Percentiles rank a stretch among this genome's conserved stretches.
These are phyloP conservation scores for Silurus glanis DNA, from an alignment of 2,113 vertebrate species.

Conservation along the genomic window DNA sequence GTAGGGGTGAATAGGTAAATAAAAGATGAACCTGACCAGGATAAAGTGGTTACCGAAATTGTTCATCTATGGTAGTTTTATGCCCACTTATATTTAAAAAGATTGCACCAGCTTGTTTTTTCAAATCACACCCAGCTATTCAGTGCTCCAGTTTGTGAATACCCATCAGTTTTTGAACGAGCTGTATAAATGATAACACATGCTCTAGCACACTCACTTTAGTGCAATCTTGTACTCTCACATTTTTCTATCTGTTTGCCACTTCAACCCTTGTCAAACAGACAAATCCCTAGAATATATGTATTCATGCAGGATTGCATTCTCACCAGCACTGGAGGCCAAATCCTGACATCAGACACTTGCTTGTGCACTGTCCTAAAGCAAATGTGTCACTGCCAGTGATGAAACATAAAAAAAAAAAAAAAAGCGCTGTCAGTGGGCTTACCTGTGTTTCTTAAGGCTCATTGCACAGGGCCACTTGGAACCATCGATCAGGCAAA, in stretches of 20 bases:
- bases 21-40: not conserved
- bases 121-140: not conserved
- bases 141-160: not conserved
- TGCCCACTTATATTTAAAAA: not conserved
- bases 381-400: constrained; percentile 41
- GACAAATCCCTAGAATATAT: constrained; percentile 33
- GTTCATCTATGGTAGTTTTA: not conserved
- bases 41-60: not conserved
- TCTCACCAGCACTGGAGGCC: constrained; percentile 26
- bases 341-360: constrained; percentile 33
- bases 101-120: not conserved
- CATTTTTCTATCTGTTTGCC: constrained; percentile 1
- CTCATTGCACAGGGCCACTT: constrained; percentile 27
- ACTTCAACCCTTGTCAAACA: constrained; percentile 19
- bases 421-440: constrained; percentile 13
- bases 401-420: not conserved
- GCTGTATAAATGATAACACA: not conserved
- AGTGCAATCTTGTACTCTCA: constrained; percentile 23
- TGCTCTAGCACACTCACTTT: not conserved
- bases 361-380: constrained; percentile 24
- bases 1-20: not conserved
- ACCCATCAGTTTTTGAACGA: not conserved
- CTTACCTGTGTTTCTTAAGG: constrained; percentile 29
- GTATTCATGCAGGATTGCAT: constrained; percentile 29
- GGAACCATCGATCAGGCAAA: constrained; percentile 46